phyloP scores from a whole-genome alignment of 2,113 vertebrate species.

The Bubo bubo region DNA sequence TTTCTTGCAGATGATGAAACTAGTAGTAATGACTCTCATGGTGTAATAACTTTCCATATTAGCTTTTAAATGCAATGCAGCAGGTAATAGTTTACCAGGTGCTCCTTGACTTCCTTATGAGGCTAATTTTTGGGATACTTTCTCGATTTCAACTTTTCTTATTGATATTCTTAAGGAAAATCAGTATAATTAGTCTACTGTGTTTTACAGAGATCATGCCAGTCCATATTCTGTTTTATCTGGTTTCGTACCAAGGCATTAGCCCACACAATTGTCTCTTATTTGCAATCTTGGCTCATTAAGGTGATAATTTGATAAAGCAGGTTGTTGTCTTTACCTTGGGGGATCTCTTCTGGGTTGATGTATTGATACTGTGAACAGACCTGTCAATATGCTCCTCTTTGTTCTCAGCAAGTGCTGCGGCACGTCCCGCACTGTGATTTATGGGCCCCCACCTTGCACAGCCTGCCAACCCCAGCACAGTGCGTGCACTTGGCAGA shows the following conservation, averaged over 20 bases:
- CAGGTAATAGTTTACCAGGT: background rate
- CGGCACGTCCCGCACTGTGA: background rate
- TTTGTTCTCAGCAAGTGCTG: background rate
- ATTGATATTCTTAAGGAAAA: background rate
- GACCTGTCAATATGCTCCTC: conserved; percentile 10
- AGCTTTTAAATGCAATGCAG: background rate
- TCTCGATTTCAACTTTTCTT: background rate
- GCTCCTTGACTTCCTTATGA: background rate
- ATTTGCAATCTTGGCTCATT: conserved; percentile 34
- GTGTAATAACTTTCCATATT: background rate
- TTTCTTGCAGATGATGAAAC: background rate
- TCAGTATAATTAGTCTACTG: background rate
- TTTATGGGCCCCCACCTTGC: background rate
- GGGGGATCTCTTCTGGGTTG: conserved; percentile 1
- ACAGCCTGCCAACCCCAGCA: background rate
- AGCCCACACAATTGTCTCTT: background rate
- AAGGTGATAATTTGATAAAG: background rate
- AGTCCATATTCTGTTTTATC: background rate
- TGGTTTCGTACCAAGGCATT: background rate
- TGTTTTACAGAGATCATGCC: background rate
- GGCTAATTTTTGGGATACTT: background rate
- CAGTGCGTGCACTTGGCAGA: background rate
- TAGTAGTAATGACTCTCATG: background rate
- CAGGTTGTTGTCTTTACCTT: conserved; percentile 46
- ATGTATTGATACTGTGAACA: background rate